These are phyloP conservation scores for Paracyclopina nana DNA, from an alignment of 1,140 invertebrate genomes.

Conservation along the genomic window DNA sequence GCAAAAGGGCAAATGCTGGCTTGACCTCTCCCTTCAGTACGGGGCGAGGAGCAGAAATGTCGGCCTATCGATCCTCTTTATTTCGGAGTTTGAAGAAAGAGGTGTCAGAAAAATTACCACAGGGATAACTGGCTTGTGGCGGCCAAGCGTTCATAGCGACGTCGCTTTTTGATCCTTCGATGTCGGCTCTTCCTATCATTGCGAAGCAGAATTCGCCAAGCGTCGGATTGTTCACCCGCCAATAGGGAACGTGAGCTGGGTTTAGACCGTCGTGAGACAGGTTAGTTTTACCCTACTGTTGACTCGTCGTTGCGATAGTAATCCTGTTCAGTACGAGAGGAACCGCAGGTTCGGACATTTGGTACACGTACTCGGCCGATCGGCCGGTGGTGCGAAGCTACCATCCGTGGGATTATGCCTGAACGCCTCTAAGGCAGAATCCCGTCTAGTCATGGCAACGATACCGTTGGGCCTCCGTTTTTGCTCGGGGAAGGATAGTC, in stretches of 20 bases:
- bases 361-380: slow-evolving; percentile 38
- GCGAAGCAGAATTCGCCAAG: slow-evolving; percentile 61
- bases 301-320: slow-evolving; percentile 31
- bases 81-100: slow-evolving; percentile 51
- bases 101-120: slow-evolving; percentile 64
- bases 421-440: slow-evolving; percentile 60
- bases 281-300: slow-evolving; percentile 55
- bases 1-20: slow-evolving; percentile 60
- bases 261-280: slow-evolving; percentile 59
- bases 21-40: slow-evolving; percentile 53
- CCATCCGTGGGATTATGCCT: slow-evolving; percentile 56
- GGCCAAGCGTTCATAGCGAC: slow-evolving; percentile 18
- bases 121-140: slow-evolving; percentile 50
- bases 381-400: slow-evolving; percentile 36
- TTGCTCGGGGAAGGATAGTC: slow-evolving; percentile 14
- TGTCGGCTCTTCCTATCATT: slow-evolving; percentile 69
- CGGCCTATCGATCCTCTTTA: slow-evolving; percentile 58
- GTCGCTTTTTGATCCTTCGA: slow-evolving; percentile 54
- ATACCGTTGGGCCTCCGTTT: slow-evolving; percentile 22
- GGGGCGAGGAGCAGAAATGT: slow-evolving; percentile 51
- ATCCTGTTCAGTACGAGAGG: slow-evolving; percentile 44
- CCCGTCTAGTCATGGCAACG: slow-evolving; percentile 36
- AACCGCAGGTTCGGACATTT: slow-evolving; percentile 60
- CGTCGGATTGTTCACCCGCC: slow-evolving; percentile 58
- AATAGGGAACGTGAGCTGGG: slow-evolving; percentile 55